Evolutionary conservation across 92 coral and sea anemone species (phyloP), one percentile per base, ranked within the genome.

Genomic region (Epizoanthus rinbou): DNA sequence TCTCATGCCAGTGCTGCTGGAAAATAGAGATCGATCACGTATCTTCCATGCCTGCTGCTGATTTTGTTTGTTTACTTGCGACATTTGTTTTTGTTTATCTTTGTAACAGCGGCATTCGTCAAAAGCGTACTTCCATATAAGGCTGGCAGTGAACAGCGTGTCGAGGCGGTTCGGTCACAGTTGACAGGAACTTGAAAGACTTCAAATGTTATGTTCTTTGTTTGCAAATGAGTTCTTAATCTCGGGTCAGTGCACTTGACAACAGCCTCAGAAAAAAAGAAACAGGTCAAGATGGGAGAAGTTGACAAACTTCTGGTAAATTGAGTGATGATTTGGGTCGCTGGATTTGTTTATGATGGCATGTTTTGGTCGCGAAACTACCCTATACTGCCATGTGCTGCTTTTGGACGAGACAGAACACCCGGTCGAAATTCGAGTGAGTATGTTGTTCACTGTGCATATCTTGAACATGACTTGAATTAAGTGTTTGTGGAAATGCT

Each of bases 231-330:
- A 62, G 70, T 78, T 62, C 57, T 78, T 78, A 78, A 78, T 78
- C 72, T 62, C 71, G 54, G 66, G 82, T 78, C 82, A 78, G 39
- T 63, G 82, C 82, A 78, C 82, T 78, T 78, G 82, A 78, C 82
- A 78, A 78, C 82, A 62, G 82, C 70, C 70, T 78, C 43, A 43
- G 82, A 43, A 78, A 78, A 69, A 78, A 63, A 78, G 82, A 78
- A 62, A 6, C 22, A 78, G 82, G 82, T 78, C 82, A 78, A 78
- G 82, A 78, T 78, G 82, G 47, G 82, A 63, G 56, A 62, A 66
- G 71, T 43, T 50, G 82, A 78, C 64, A 78, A 78, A 78, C 71
- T 41, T 60, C 57, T 59, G 21, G 64, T 62, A 57, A 39, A 78
- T 39, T 78, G 53, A 78, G 82, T 43, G 58, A 78, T 39, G 56